These are phyloP conservation scores for Chloroclysta siterata DNA, from an alignment of 2,888 invertebrate genomes.

Conservation along the genomic window DNA sequence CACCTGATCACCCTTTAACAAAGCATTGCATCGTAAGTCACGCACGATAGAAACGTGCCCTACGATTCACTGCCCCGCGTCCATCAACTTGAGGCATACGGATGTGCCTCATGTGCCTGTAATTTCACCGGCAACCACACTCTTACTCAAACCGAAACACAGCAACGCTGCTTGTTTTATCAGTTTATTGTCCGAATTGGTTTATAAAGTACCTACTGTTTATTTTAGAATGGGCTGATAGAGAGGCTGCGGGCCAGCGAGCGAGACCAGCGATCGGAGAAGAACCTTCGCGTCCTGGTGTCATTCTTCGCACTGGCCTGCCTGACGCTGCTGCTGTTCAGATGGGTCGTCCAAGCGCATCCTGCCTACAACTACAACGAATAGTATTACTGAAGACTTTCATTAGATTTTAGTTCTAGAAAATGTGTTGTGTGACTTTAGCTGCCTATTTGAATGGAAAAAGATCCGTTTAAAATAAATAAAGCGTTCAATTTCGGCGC, in stretches of 20 bases:
- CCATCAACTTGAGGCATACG: no score
- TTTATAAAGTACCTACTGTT: neutral
- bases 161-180: no score
- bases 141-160: no score
- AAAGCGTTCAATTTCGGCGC: no score
- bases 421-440: neutral
- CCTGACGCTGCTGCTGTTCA: conserved; percentile 65
- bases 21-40: no score
- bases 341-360: conserved; percentile 74
- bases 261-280: conserved; percentile 72
- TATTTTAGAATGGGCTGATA: conserved; percentile 74
- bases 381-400: conserved; percentile 26
- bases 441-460: neutral
- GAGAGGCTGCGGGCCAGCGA: conserved; percentile 76
- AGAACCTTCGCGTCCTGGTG: conserved; percentile 70
- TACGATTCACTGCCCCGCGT: no score
- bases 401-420: neutral
- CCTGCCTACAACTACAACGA: conserved; percentile 57
- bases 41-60: no score
- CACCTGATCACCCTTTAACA: no score
- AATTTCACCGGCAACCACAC: no score
- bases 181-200: no score
- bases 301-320: conserved; percentile 68
- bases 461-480: neutral
- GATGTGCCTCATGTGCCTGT: no score